Percentiles rank a stretch among this genome's conserved stretches.
Evolutionary conservation across 2,888 invertebrate genomes (phyloP).

Genomic region (Gnatocerus cornutus): DNA sequence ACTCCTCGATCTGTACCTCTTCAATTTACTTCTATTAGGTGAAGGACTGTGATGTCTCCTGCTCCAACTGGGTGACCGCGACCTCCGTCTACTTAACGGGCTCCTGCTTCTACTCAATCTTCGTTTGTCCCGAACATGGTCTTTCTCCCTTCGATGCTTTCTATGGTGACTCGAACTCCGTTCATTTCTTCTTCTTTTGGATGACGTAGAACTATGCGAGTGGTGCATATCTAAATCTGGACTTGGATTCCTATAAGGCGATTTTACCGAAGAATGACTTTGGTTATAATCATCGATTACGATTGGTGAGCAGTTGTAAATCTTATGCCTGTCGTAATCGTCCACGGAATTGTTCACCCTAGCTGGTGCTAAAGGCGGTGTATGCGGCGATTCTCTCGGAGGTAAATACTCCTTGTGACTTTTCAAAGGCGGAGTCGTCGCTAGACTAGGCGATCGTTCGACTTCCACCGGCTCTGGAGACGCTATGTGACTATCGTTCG

Average conservation of each 20-base stretch:
- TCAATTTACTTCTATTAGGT: conserved; percentile 67
- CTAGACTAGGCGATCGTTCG: conserved; percentile 53
- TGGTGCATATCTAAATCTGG: conserved; percentile 62
- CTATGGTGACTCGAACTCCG: conserved; percentile 59
- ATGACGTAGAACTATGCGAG: conserved; percentile 64
- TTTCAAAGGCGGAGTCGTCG: conserved; percentile 72
- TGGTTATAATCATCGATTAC: conserved; percentile 59
- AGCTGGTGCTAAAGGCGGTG: conserved; percentile 71
- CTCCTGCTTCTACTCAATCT: conserved; percentile 77
- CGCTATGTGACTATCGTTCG: conserved; percentile 69
- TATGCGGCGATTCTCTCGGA: conserved; percentile 79
- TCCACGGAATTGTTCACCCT: conserved; percentile 41
- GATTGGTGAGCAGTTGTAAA: conserved; percentile 60
- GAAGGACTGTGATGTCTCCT: conserved; percentile 71
- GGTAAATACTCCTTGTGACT: conserved; percentile 66
- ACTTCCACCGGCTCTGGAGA: conserved; percentile 66
- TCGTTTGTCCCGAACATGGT: conserved; percentile 71
- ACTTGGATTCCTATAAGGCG: conserved; percentile 67
- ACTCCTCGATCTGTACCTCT: conserved; percentile 73
- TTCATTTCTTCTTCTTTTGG: conserved; percentile 65
- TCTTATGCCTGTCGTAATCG: conserved; percentile 57
- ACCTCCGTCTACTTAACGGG: conserved; percentile 75
- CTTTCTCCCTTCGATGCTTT: conserved; percentile 71
- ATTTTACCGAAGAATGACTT: conserved; percentile 57
- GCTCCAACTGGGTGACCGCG: conserved; percentile 71